These are phyloP conservation scores for Zapornia atra DNA, from an alignment of 2,113 vertebrate genomes.

Conservation along the genomic window DNA sequence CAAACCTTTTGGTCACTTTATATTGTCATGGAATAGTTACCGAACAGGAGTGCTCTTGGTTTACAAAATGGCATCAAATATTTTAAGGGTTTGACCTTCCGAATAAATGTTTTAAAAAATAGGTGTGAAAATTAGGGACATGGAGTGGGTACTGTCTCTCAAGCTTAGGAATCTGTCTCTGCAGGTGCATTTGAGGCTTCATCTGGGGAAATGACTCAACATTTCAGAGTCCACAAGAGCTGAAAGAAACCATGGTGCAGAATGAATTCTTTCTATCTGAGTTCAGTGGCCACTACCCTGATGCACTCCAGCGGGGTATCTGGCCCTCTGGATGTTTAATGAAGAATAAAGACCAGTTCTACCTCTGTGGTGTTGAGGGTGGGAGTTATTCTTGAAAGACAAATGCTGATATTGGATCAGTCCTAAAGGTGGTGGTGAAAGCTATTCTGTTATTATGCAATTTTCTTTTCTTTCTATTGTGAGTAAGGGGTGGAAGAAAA, in stretches of 20 bases:
- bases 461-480: slow-evolving; percentile 37
- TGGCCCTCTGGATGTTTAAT: slow-evolving; percentile 7
- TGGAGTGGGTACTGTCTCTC: not conserved
- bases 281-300: not conserved
- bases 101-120: not conserved
- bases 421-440: slow-evolving; percentile 9
- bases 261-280: not conserved
- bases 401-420: slow-evolving; percentile 46
- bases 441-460: not conserved
- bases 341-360: not conserved
- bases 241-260: not conserved
- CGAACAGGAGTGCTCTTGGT: not conserved
- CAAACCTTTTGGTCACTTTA: not conserved
- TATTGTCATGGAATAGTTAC: not conserved
- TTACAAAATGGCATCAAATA: not conserved
- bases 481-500: slow-evolving; percentile 25
- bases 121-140: not conserved
- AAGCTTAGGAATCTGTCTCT: not conserved
- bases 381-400: slow-evolving; percentile 56
- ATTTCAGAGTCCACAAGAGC: not conserved
- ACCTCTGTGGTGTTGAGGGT: not conserved
- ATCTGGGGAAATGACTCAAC: not conserved
- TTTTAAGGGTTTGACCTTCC: not conserved
- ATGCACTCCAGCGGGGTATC: not conserved
- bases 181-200: not conserved